Conservation (phyloP, 2,113 vertebrate genomes). For the Heterotis niloticus region DNA sequence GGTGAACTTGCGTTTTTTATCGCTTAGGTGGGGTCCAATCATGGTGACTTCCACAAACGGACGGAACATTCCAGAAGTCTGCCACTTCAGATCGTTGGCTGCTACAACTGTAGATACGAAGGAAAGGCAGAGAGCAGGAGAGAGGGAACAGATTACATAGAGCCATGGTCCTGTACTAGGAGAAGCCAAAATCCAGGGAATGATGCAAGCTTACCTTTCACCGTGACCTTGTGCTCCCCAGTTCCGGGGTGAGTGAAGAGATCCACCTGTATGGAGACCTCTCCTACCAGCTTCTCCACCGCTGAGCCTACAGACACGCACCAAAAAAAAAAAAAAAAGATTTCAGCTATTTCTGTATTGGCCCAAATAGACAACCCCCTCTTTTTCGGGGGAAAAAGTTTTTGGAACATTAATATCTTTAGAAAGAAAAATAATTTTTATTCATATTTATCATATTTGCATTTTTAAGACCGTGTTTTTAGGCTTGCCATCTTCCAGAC, state of each 20-base stretch:
- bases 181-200: not conserved
- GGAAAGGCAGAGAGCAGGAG: not conserved
- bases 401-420: no score
- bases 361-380: not conserved
- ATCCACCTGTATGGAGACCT: constrained; percentile 90
- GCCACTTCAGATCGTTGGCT: constrained; percentile 93
- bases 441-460: no score
- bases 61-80: constrained; percentile 93
- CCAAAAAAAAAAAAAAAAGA: no score
- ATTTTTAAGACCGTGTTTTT: no score
- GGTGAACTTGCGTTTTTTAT: constrained; percentile 94
- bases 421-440: no score
- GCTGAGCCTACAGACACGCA: constrained; percentile 67
- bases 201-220: constrained; percentile 76
- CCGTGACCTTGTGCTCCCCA: constrained; percentile 87
- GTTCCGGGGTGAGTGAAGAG: constrained; percentile 89
- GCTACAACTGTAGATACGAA: constrained; percentile 72
- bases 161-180: not conserved
- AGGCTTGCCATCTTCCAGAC: no score
- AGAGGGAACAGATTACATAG: not conserved
- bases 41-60: constrained; percentile 91
- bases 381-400: no score
- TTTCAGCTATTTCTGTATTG: not conserved
- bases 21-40: constrained; percentile 91
- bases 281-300: constrained; percentile 87